These are phyloP conservation scores for Spialia ferax DNA, from an alignment of 2,888 invertebrate species.

Conservation along the genomic window DNA sequence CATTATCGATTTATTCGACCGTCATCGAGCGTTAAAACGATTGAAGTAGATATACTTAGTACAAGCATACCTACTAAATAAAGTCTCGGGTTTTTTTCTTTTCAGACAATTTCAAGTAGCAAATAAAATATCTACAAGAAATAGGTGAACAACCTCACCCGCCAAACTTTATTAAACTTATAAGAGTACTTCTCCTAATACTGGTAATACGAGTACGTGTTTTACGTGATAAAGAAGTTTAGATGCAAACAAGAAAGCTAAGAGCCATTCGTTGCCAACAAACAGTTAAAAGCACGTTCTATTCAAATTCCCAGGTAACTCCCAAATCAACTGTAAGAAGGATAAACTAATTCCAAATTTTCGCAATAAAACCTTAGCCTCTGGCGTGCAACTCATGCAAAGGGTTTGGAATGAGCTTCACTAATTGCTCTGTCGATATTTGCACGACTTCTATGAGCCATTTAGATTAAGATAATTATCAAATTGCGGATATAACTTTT, in stretches of 20 bases:
- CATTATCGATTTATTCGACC: no score
- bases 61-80: no score
- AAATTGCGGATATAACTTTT: conserved; percentile 63
- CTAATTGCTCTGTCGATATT: conserved; percentile 75
- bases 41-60: no score
- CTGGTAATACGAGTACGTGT: conserved; percentile 53
- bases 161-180: conserved; percentile 48
- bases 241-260: conserved; percentile 50
- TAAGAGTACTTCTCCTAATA: conserved; percentile 2
- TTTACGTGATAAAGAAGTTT: conserved; percentile 57
- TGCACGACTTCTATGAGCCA: conserved; percentile 63
- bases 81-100: no score
- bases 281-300: conserved; percentile 63
- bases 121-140: background rate
- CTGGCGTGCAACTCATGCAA: conserved; percentile 62
- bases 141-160: background rate
- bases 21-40: no score
- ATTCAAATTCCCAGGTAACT: conserved; percentile 65
- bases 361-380: conserved; percentile 75
- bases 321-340: conserved; percentile 60
- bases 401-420: conserved; percentile 58
- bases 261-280: conserved; percentile 40
- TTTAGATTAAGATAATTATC: conserved; percentile 77
- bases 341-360: conserved; percentile 73
- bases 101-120: no score